Evolutionary conservation across 2,113 vertebrate genomes (phyloP).

Genomic region (Rhadina sibilatrix): DNA sequence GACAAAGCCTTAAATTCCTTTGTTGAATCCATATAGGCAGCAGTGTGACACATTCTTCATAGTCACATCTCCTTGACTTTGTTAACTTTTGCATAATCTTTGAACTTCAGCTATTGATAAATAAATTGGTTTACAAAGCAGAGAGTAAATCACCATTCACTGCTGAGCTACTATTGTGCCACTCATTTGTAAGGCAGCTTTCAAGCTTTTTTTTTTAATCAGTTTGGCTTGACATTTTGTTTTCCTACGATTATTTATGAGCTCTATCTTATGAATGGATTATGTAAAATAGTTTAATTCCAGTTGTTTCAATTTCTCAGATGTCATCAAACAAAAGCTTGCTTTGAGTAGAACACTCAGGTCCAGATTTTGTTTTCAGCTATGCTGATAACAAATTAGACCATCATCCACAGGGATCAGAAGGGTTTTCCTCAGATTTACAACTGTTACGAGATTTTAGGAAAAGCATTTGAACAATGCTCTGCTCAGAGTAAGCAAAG

Average conservation of each 20-base stretch:
- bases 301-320: conserved; percentile 33
- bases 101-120: conserved; percentile 38
- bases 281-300: conserved; percentile 58
- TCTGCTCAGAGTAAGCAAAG: background rate
- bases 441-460: background rate
- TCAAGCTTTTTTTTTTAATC: conserved; percentile 40
- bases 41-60: background rate
- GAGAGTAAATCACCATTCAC: conserved; percentile 15
- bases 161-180: conserved; percentile 24
- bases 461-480: background rate
- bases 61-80: background rate
- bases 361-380: conserved; percentile 15
- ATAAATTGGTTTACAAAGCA: conserved; percentile 32
- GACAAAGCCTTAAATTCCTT: background rate
- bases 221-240: conserved; percentile 46
- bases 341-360: background rate
- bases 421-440: conserved; percentile 16
- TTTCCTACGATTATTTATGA: conserved; percentile 57
- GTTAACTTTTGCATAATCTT: conserved; percentile 14
- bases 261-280: conserved; percentile 48
- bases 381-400: conserved; percentile 3
- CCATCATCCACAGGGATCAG: background rate
- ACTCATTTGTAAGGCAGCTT: conserved; percentile 37
- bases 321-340: background rate
- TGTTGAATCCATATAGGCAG: background rate